A percentile compares a stretch with the other conserved stretches of the same genome.
Evolutionary conservation across 2,888 invertebrate species (phyloP).

Genomic region (Eudasyphora cyanicolor): DNA sequence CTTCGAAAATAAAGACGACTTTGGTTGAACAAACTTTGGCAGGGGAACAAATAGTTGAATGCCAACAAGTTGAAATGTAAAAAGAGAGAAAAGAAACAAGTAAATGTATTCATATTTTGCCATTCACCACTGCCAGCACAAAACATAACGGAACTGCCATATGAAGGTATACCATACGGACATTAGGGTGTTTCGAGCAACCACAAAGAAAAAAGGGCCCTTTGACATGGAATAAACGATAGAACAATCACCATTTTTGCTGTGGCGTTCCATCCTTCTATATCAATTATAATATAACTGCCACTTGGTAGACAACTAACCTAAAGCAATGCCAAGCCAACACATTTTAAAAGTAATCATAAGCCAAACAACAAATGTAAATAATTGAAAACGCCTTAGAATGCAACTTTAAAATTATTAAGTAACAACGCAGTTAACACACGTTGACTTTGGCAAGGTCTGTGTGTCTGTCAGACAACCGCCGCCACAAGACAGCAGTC

Average conservation of each 20-base stretch:
- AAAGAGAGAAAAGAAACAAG: neutral
- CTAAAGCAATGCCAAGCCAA: neutral
- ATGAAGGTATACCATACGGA: too few relatives aligned
- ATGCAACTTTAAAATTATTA: conserved; percentile 9
- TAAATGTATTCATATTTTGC: neutral
- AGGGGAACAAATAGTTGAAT: neutral
- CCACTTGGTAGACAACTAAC: too few relatives aligned
- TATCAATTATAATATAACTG: too few relatives aligned
- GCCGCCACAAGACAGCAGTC: too few relatives aligned
- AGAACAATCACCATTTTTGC: too few relatives aligned
- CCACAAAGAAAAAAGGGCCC: too few relatives aligned
- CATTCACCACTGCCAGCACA: too few relatives aligned
- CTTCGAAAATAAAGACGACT: neutral
- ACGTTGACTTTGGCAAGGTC: neutral
- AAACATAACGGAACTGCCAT: too few relatives aligned
- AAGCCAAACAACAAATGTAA: conserved; percentile 9
- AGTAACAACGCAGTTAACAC: neutral
- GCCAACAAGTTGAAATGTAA: conserved; percentile 5
- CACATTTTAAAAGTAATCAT: neutral
- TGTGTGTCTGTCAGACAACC: neutral
- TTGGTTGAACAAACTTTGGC: neutral
- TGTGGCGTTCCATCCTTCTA: too few relatives aligned
- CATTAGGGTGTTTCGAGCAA: neutral
- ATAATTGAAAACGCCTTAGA: conserved; percentile 33
- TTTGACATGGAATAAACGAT: too few relatives aligned